Conservation (phyloP, 2,888 invertebrate species). For the Dasysyrphus albostriatus region DNA sequence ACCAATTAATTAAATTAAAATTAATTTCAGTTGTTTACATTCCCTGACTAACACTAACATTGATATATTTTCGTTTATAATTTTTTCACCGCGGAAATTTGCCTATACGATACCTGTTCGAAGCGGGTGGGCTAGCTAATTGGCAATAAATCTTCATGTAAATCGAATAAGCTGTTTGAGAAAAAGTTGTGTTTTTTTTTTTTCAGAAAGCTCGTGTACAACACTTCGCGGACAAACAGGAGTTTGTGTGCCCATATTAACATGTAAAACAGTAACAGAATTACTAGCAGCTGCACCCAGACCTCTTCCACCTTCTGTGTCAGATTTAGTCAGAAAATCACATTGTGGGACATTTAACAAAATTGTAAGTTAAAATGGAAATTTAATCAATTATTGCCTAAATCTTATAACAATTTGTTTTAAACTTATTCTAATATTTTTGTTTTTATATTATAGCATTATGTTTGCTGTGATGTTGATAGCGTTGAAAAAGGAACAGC, state of each 20-base stretch:
- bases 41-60: too few relatives aligned
- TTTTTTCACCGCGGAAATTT: too few relatives aligned
- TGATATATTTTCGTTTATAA: too few relatives aligned
- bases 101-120: too few relatives aligned
- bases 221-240: constrained; percentile 47
- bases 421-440: not conserved
- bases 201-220: constrained; percentile 13
- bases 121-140: too few relatives aligned
- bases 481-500: not conserved
- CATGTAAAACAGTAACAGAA: constrained; percentile 56
- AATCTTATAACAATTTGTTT: constrained; percentile 2
- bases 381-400: not conserved
- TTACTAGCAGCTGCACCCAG: constrained; percentile 32
- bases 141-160: not conserved
- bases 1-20: too few relatives aligned
- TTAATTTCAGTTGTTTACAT: too few relatives aligned
- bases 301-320: constrained; percentile 46
- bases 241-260: constrained; percentile 57
- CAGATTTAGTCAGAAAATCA: constrained; percentile 30
- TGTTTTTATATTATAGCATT: constrained; percentile 27
- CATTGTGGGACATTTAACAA: constrained; percentile 51
- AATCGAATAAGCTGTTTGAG: not conserved
- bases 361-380: constrained; percentile 34
- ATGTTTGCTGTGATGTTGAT: constrained; percentile 55
- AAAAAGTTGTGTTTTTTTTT: not conserved